phyloP scores from a whole-genome alignment of 2,113 vertebrate genomes.

The Hippocampus mohnikei region DNA sequence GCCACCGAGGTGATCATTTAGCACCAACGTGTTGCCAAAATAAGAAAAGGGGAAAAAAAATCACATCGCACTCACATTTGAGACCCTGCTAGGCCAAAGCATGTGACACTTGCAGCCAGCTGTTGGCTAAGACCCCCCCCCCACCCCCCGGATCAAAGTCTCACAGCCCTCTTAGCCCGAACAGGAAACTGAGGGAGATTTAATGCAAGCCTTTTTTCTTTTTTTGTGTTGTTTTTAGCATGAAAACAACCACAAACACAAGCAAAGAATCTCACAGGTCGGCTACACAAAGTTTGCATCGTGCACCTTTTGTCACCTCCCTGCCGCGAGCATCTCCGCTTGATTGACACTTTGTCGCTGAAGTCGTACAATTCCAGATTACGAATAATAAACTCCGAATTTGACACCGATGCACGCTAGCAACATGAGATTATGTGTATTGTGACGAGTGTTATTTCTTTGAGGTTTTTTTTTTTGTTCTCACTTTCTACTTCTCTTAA shows the following conservation, averaged over 20 bases:
- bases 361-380: too few relatives aligned
- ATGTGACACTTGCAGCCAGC: constrained; percentile 19
- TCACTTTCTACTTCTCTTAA: too few relatives aligned
- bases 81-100: neutral
- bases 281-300: constrained; percentile 7
- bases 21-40: constrained; percentile 17
- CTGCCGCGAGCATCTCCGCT: neutral
- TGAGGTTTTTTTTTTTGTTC: too few relatives aligned
- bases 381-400: too few relatives aligned
- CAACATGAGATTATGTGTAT: too few relatives aligned
- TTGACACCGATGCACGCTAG: too few relatives aligned
- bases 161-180: constrained; percentile 13
- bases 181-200: constrained; percentile 13
- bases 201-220: neutral
- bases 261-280: constrained; percentile 12
- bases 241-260: constrained; percentile 5
- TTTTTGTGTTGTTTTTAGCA: neutral
- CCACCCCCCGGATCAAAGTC: constrained; percentile 30
- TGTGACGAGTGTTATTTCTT: too few relatives aligned
- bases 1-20: constrained; percentile 35
- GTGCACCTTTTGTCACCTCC: constrained; percentile 23
- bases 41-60: neutral
- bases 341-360: neutral
- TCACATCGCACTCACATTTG: constrained; percentile 2
- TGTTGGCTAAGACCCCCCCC: constrained; percentile 37